Evolutionary conservation across 2,113 vertebrate genomes (phyloP), one percentile per base, ranked within the genome.

Genomic region (Probosciger aterrimus): DNA sequence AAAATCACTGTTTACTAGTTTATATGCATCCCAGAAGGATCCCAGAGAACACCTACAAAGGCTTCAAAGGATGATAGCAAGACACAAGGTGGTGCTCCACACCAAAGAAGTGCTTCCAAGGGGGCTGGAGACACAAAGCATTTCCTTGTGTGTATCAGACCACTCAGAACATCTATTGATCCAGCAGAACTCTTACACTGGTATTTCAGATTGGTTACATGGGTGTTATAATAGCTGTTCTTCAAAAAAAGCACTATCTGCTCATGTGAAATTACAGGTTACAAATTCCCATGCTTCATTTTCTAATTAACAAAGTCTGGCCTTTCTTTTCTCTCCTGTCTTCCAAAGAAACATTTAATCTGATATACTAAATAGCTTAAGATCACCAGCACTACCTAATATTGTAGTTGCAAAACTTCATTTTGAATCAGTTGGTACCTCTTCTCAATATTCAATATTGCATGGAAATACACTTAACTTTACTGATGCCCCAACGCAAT

Each of bases 21-120:
- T 69, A 75, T 87, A 77, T 69, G 63, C 65, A 79, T 83, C 95
- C 85, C 73, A 63, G 52, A 93, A 93, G 93, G 47, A 86, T 88
- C 31, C 14, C 41, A 60, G 60, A 65, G 59, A 91, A 93, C 25
- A 88, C 43, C 50, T 82, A 83, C 27, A 71, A 82, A 84, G 68
- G 43, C 93, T 95, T 93, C 92, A 94, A 92, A 96, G 70, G 57
- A 88, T 89, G 67, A 44, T 0, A 83, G 57, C 10, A 43, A 88
- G 53, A 70, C 76, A 86, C 33, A 71, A 74, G 20, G 65, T 62
- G 11, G n/a, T 37, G 8, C 12, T 11, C 14, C 43, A 37, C 33
- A 80, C 43, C 73, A 50, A 60, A 90, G 69, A 86, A 59, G 91
- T 31, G 22, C 16, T 94, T 90, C 69, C 0, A 0, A 88, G 44